phyloP scores from a whole-genome alignment of 2,888 invertebrate genomes.

The Diogma glabrata region DNA sequence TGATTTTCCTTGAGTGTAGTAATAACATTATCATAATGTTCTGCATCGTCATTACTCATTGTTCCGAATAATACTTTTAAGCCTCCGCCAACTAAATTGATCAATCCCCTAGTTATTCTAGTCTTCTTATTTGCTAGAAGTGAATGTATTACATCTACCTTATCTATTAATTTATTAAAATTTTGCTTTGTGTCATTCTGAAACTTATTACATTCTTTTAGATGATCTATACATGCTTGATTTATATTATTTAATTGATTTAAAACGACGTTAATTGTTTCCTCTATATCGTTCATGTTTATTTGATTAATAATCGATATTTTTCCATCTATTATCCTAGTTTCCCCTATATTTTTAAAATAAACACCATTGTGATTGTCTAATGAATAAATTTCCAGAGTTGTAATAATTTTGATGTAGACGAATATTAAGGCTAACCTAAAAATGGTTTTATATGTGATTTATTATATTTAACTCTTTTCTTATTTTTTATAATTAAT shows the following conservation, averaged over 20 bases:
- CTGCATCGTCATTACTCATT: background rate
- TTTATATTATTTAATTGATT: background rate
- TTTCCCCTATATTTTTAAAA: background rate
- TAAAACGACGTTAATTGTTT: background rate
- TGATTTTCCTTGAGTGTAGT: background rate
- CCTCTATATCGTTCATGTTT: background rate
- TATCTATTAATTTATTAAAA: background rate
- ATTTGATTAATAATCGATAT: background rate
- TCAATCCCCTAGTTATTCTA: too few relatives aligned
- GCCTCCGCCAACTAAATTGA: background rate
- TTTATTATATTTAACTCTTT: background rate
- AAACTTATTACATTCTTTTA: background rate
- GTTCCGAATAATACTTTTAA: background rate
- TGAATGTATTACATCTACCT: background rate
- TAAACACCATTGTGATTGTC: background rate
- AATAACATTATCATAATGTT: background rate
- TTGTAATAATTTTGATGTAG: background rate
- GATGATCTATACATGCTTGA: background rate
- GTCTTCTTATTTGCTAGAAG: too few relatives aligned
- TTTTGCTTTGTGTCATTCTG: background rate
- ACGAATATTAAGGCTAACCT: background rate
- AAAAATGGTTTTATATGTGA: background rate
- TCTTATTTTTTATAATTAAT: background rate
- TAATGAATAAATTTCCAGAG: too few relatives aligned
- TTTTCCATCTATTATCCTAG: background rate